These are phyloP conservation scores for Siphamia tubifer DNA, from an alignment of 2,113 vertebrate genomes.

Conservation along the genomic window DNA sequence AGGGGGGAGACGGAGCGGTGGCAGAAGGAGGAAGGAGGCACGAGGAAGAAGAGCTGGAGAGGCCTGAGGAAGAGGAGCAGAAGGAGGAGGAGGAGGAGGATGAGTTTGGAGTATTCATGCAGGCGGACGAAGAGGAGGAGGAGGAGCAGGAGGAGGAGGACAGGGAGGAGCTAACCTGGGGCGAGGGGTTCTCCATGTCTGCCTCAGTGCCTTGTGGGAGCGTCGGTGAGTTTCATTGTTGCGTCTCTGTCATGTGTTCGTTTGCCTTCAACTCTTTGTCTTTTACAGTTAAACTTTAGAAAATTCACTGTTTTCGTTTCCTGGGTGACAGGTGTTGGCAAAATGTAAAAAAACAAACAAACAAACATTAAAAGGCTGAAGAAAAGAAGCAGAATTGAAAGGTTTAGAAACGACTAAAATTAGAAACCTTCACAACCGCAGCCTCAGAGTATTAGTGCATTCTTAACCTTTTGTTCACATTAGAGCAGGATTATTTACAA, in stretches of 20 bases:
- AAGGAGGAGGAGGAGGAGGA: conserved; percentile 64
- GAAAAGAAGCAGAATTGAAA: not conserved
- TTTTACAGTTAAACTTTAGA: not conserved
- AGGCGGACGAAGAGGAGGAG: too few species aligned
- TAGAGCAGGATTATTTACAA: conserved; percentile 41
- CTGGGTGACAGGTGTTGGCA: not conserved
- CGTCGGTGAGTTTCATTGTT: conserved; percentile 64
- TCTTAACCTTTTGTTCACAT: conserved; percentile 25
- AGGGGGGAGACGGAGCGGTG: not conserved
- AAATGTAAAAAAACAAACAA: too few species aligned
- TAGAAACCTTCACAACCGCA: too few species aligned
- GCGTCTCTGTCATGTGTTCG: not conserved
- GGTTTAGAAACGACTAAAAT: not conserved
- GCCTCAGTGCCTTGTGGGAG: conserved; percentile 70
- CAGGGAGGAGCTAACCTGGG: conserved; percentile 56
- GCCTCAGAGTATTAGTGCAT: conserved; percentile 10
- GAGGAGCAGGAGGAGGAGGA: too few species aligned
- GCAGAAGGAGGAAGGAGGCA: conserved; percentile 18
- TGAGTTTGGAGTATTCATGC: conserved; percentile 82
- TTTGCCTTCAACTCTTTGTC: not conserved
- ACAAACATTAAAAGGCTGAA: not conserved
- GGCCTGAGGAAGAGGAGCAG: conserved; percentile 20
- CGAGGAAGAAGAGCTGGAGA: conserved; percentile 27
- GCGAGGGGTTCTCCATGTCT: conserved; percentile 48
- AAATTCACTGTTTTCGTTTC: not conserved